Base-by-base conservation (phyloP, 2,888 invertebrate species). In the Agapostemon virescens region DNA sequence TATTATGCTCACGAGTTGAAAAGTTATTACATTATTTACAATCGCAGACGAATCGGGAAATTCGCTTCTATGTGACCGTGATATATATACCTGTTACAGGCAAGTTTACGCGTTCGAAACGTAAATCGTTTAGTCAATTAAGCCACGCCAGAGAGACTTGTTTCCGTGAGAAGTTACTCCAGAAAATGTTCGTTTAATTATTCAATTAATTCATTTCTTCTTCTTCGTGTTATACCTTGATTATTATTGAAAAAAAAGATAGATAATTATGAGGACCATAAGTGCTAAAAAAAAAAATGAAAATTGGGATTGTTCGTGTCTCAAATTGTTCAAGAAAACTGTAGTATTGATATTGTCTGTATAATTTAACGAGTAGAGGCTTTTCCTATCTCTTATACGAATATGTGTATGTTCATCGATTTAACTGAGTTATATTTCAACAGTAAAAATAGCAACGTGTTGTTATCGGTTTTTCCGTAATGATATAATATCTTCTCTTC, bases 11-110 rank as follows among this genome's bases (percentile, higher is more conserved):
- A 40, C 4, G 26, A 55, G 23, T n/a, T n/a, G n/a, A 26, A 80
- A 69, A 75, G 69, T 71, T 30, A 74, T 73, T 73, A 67, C 69
- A 74, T 74, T 76, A 42, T 67, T 82, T 74, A 68, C 49, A 61
- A 68, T 40, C 74, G 75, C 82, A 75, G 81, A 88, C 89, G 86
- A 89, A 89, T 89, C 84, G 72, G 86, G 86, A 85, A 89, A 87
- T 89, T 89, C 87, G 87, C 83, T 86, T 79, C 77, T 40, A 66
- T 40, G 69, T 75, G 82, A 83, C 75, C 66, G 74, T 72, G 73
- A 23, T 70, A n/a, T n/a, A n/a, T n/a, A n/a, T n/a, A 58, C 61
- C 63, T 79, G 71, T 69, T 79, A 40, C 74, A 61, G 26, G 55
- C 61, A 61, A 69, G 45, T 33, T 38, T 74, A 63, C 71, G 73